These are phyloP conservation scores for Etheostoma nigrum DNA, from an alignment of 2,797 vertebrate genomes.

Conservation along the genomic window DNA sequence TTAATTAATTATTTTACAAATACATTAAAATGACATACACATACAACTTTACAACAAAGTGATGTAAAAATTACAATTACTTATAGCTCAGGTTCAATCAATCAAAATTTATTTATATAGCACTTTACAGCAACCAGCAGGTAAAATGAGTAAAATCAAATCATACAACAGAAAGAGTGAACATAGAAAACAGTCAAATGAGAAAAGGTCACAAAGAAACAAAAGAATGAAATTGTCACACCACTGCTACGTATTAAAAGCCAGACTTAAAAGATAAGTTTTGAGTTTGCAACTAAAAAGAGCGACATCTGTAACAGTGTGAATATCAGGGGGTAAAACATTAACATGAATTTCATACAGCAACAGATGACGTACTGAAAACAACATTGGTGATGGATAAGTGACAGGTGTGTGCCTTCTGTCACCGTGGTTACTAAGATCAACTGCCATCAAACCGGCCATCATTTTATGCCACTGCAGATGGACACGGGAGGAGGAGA, in stretches of 20 bases:
- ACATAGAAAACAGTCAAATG: too few relatives aligned
- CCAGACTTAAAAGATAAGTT: too few relatives aligned
- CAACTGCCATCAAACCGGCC: background rate
- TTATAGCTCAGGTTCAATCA: background rate
- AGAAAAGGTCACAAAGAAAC: too few relatives aligned
- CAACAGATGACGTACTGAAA: background rate
- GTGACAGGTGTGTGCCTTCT: background rate
- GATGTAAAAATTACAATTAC: background rate
- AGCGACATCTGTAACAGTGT: too few relatives aligned
- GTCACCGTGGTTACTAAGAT: background rate
- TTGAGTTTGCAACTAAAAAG: too few relatives aligned
- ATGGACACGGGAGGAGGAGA: slow-evolving; percentile 72
- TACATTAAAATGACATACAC: slow-evolving; percentile 1
- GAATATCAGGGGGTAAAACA: background rate
- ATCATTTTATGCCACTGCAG: slow-evolving; percentile 66
- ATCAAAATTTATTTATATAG: too few relatives aligned
- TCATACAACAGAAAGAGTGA: too few relatives aligned
- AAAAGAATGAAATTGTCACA: too few relatives aligned
- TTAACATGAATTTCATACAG: slow-evolving; percentile 8
- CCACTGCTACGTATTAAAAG: too few relatives aligned
- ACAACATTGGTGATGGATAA: background rate
- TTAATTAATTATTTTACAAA: slow-evolving; percentile 4
- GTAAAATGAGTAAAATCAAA: too few relatives aligned
- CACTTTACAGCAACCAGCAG: too few relatives aligned
- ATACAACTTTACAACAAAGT: slow-evolving; percentile 4